Evolutionary conservation across 2,113 vertebrate genomes (phyloP), one percentile per base, ranked within the genome.

Genomic region (Chloropsis hardwickii): DNA sequence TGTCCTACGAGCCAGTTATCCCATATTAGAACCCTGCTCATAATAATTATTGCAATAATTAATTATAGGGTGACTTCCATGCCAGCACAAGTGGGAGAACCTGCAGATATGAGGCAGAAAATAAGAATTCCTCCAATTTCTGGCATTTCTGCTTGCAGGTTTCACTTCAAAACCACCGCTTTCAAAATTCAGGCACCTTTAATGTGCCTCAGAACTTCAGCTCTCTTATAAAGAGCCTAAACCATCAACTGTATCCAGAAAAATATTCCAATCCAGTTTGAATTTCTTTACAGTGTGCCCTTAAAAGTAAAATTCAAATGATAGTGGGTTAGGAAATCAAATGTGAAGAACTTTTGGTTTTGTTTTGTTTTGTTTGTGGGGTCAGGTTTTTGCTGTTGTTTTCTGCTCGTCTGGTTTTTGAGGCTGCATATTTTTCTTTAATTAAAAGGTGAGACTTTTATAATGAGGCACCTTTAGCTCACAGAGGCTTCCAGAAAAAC

Each of bases 1-100:
- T 23, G 48, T n/a, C 10, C 27, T n/a, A 7, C 0, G 0, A 60
- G 28, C 8, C 45, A 23, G 0, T 62, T 76, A 67, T 19, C 28
- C 28, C 20, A 1, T 3, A 11, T n/a, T 31, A 48, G 24, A 64
- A 22, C 18, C 20, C 60, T 54, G 13, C 39, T 76, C 11, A 40
- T 29, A 64, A 33, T 25, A 62, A 58, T 20, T 69, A 54, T 6
- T 53, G 23, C 33, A 37, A 7, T 66, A 54, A 50, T 90, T 90
- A 86, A 57, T 44, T 37, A 12, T 17, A 39, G 61, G 18, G 16
- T 42, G 23, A 28, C 15, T 76, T n/a, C 35, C 15, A 10, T 20
- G 56, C 22, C 73, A 81, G 21, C 31, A 42, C 7, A 19, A 74
- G 44, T 35, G 48, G 27, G 71, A 67, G n/a, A 28, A 72, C 39